Conservation (phyloP, 2,113 vertebrate species). For the Poecilia latipinna region DNA sequence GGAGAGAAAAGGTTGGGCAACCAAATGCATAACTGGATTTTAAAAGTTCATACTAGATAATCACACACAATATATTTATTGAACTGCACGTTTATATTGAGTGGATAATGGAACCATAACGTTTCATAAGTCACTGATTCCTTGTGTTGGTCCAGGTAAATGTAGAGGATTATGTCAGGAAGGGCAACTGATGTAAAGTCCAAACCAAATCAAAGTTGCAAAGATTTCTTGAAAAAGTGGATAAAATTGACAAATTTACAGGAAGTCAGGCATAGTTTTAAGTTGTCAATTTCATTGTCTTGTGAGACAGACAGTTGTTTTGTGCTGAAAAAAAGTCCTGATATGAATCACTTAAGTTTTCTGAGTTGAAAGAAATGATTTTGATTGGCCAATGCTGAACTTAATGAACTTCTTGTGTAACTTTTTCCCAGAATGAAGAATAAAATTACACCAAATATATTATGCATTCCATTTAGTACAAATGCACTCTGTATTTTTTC, state of each 20-base stretch:
- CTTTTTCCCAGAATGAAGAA: not conserved
- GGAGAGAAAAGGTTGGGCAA: not conserved
- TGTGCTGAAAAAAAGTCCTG: not conserved
- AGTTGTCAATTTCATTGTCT: not conserved
- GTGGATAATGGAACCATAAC: no score
- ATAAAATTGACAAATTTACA: not conserved
- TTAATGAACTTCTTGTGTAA: not conserved
- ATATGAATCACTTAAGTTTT: not conserved
- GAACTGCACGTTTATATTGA: no score
- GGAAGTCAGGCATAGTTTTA: not conserved
- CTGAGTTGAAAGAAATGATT: not conserved
- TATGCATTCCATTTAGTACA: not conserved
- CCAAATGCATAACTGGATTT: not conserved
- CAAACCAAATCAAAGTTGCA: no score
- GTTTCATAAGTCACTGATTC: no score
- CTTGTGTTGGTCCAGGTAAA: no score
- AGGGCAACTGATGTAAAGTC: no score
- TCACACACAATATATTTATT: no score
- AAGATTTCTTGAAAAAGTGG: not conserved
- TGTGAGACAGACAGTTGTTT: not conserved
- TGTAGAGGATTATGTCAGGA: no score
- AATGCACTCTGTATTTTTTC: not conserved
- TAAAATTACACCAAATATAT: not conserved
- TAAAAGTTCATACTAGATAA: not conserved
- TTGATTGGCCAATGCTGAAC: not conserved